Base-by-base conservation (phyloP, 2,888 invertebrate species). In the Acronicta leporina region DNA sequence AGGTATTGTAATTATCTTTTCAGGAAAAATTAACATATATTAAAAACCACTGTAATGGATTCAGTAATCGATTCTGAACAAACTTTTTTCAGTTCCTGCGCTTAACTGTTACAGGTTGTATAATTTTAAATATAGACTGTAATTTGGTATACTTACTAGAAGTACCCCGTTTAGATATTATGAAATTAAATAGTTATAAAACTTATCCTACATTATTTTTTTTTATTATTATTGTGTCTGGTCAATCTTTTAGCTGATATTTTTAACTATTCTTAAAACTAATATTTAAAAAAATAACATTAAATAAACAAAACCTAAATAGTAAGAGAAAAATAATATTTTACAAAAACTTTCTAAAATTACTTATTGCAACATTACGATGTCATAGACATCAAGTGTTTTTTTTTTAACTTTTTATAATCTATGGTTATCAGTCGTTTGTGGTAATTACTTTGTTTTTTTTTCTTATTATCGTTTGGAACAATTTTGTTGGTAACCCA, bases 311-410 rank as follows among this genome's bases (percentile, higher is more conserved):
- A 72, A n/a, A 68, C 67, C 62, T 68, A 72, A 15, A 47, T 9
- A 11, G 4, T 72, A 68, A 54, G 59, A 72, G 55, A 72, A 77
- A 81, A 79, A 80, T 81, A 67, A 83, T 88, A 87, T 85, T 84
- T 86, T 88, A 90, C 84, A 91, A 82, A 87, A 87, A 68, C 52
- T 55, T n/a, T 73, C 75, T 83, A 76, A 77, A 73, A 79, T 84
- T 88, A 89, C 85, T 91, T 92, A 92, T 92, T 92, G 92, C 92
- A 91, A 90, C 89, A 64, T 71, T 63, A 74, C 87, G 84, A 85
- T 81, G 87, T 85, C 88, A 80, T 79, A 79, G 86, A 89, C 88
- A 87, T 81, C 85, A 78, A 47, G 55, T 15, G 67, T 64, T 74
- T 75, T 73, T 74, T 80, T 72, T 77, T 68, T 71, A 3, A 20